phyloP scores from a whole-genome alignment of 2,113 vertebrate genomes.

The Cyphomyrus plagiostoma region DNA sequence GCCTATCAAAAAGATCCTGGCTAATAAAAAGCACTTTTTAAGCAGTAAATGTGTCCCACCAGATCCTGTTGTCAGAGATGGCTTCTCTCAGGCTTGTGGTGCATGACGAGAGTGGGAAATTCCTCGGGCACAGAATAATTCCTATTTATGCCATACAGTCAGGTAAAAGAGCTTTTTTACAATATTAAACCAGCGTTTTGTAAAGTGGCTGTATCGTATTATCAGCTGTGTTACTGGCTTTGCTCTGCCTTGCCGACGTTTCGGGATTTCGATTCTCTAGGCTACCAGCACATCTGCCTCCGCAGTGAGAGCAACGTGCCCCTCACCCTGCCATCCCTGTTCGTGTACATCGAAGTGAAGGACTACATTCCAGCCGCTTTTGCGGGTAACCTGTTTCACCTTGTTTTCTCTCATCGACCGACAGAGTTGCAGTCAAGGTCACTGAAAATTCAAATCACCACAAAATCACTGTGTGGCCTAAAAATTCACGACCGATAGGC shows the following conservation, averaged over 20 bases:
- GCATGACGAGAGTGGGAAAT: slow-evolving; percentile 87
- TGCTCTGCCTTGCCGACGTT: background rate
- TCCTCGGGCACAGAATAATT: slow-evolving; percentile 89
- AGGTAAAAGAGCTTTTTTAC: slow-evolving; percentile 58
- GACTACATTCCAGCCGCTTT: slow-evolving; percentile 92
- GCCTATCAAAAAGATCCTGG: background rate
- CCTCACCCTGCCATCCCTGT: slow-evolving; percentile 82
- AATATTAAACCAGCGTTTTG: background rate
- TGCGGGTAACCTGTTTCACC: slow-evolving; percentile 65
- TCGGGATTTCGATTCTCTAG: slow-evolving; percentile 50
- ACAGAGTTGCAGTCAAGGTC: background rate
- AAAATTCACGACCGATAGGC: background rate
- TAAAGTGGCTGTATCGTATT: background rate
- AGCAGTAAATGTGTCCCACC: slow-evolving; percentile 29
- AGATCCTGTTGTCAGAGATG: slow-evolving; percentile 91
- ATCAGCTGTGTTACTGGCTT: background rate
- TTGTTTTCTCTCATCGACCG: background rate
- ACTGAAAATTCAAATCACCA: background rate
- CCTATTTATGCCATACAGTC: slow-evolving; percentile 80
- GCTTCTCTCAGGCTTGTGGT: slow-evolving; percentile 81
- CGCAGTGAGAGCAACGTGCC: slow-evolving; percentile 88
- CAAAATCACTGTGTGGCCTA: background rate
- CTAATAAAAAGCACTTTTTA: background rate
- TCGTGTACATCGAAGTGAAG: slow-evolving; percentile 88
- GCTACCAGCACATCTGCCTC: slow-evolving; percentile 89